Evolutionary conservation across 2,113 vertebrate genomes (phyloP).

Genomic region (Engystomops pustulosus): DNA sequence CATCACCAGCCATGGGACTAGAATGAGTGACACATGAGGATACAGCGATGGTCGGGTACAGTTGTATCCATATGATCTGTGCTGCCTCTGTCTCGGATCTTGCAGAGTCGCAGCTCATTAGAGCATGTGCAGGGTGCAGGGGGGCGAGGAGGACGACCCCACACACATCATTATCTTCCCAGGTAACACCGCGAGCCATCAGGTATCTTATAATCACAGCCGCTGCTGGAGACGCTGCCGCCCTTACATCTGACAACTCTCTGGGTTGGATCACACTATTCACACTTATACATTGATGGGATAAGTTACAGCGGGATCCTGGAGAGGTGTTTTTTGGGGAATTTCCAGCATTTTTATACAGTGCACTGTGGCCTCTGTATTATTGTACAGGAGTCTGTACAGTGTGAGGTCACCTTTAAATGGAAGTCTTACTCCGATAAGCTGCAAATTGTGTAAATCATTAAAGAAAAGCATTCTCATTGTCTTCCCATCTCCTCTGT

Average conservation of each 20-base stretch:
- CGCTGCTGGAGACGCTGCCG: not conserved
- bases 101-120: slow-evolving; percentile 4
- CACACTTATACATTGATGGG: not conserved
- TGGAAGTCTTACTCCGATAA: too few species aligned
- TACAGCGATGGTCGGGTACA: not conserved
- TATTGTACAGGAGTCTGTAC: too few species aligned
- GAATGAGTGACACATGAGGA: not conserved
- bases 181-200: not conserved
- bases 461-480: too few species aligned
- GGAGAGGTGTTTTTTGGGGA: not conserved
- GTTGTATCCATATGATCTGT: not conserved
- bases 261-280: not conserved
- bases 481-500: too few species aligned
- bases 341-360: not conserved
- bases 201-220: not conserved
- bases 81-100: not conserved
- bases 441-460: too few species aligned
- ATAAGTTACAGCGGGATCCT: not conserved
- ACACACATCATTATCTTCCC: not conserved
- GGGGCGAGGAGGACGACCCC: not conserved
- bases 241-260: not conserved
- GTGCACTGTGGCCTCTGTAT: too few species aligned
- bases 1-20: not conserved
- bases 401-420: too few species aligned
- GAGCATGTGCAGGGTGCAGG: not conserved